Conservation (phyloP, 2,888 invertebrate genomes). For the Bursaphelenchus okinawaensis region DNA sequence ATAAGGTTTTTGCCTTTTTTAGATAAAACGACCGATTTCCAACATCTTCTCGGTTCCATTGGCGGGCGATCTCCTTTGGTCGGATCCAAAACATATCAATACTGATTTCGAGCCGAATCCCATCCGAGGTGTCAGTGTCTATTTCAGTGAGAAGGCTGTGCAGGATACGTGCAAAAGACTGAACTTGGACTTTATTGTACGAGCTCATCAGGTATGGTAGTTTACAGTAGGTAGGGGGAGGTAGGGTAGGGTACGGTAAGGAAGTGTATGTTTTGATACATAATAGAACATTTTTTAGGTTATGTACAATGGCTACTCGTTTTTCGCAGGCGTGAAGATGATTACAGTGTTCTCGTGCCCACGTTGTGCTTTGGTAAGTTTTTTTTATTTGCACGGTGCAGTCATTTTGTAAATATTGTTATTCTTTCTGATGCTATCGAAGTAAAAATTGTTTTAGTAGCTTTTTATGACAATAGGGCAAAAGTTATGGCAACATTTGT, state of each 20-base stretch:
- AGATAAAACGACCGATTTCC: slow-evolving; percentile 27
- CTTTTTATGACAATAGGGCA: too few relatives aligned
- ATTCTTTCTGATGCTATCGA: too few relatives aligned
- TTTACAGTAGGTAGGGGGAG: too few relatives aligned
- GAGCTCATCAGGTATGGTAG: slow-evolving; percentile 23
- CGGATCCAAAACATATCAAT: slow-evolving; percentile 31
- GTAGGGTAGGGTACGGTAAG: too few relatives aligned
- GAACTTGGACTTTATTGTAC: slow-evolving; percentile 21
- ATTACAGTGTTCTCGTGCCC: slow-evolving; percentile 21
- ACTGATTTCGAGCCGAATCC: slow-evolving; percentile 19
- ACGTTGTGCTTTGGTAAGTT: too few relatives aligned
- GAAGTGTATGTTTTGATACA: too few relatives aligned
- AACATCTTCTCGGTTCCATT: slow-evolving; percentile 17
- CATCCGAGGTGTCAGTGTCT: slow-evolving; percentile 25
- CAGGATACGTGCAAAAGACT: slow-evolving; percentile 17
- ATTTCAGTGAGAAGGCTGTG: slow-evolving; percentile 23
- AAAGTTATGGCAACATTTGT: too few relatives aligned
- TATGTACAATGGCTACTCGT: slow-evolving; percentile 22
- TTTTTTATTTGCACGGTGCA: too few relatives aligned
- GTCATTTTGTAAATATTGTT: too few relatives aligned
- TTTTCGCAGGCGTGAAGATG: slow-evolving; percentile 15
- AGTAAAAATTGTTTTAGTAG: too few relatives aligned
- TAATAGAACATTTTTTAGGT: slow-evolving; percentile 17
- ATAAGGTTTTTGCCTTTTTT: background rate
- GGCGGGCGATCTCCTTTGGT: slow-evolving; percentile 35